A percentile compares a stretch with the other conserved stretches of the same genome.
phyloP scores from a whole-genome alignment of 1,140 invertebrate genomes.

The Drosophila simulans region DNA sequence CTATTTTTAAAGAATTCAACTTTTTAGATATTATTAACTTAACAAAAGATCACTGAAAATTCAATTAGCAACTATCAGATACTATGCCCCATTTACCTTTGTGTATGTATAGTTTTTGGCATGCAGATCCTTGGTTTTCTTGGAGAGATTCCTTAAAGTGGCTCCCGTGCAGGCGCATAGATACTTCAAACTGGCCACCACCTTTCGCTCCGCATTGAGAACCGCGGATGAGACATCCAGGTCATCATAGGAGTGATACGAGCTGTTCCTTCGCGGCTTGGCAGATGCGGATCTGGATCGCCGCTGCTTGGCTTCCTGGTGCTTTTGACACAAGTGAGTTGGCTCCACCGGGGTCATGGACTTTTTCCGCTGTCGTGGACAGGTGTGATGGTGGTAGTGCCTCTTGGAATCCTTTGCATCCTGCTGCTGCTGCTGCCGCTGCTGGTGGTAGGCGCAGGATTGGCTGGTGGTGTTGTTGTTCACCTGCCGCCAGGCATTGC shows the following conservation, averaged over 20 bases:
- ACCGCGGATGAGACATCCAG: constrained; percentile 68
- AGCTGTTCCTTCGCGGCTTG: constrained; percentile 69
- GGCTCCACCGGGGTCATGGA: constrained; percentile 15
- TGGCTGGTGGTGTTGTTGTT: constrained; percentile 62
- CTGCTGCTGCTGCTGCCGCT: constrained; percentile 31
- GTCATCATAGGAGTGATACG: constrained; percentile 79
- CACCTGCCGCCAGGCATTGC: constrained; percentile 63
- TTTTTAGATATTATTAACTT: too few species aligned
- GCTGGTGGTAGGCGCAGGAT: constrained; percentile 61
- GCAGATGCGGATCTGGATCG: constrained; percentile 58
- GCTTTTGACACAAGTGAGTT: constrained; percentile 36
- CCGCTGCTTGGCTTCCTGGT: constrained; percentile 27
- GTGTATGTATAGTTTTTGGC: constrained; percentile 81
- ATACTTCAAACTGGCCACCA: constrained; percentile 78
- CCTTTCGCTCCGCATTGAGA: constrained; percentile 70
- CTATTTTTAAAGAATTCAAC: too few species aligned
- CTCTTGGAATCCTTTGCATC: constrained; percentile 27
- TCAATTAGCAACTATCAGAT: too few species aligned
- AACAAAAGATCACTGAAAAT: too few species aligned
- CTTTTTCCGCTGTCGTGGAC: constrained; percentile 65
- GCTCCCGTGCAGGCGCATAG: constrained; percentile 79
- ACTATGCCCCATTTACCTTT: constrained; percentile 63
- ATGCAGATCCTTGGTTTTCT: constrained; percentile 81
- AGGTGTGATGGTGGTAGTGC: constrained; percentile 65
- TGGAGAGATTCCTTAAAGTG: constrained; percentile 77